Evolutionary conservation across 2,888 invertebrate genomes (phyloP).

Genomic region (Lithophane leautieri): DNA sequence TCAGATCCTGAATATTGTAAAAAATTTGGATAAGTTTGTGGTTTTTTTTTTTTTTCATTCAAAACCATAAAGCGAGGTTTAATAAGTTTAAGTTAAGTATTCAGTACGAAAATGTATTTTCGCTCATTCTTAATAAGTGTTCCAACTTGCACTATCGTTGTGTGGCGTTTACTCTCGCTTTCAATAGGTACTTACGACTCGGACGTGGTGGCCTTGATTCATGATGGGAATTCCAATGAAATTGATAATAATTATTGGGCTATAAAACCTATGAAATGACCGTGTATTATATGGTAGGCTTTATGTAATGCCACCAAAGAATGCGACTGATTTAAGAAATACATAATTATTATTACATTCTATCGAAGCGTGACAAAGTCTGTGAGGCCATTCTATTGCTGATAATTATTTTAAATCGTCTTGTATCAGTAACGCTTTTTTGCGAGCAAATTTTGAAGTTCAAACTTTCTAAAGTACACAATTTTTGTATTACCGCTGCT

Average conservation of each 20-base stretch:
- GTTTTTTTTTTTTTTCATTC: background rate
- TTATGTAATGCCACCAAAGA: conserved; percentile 30
- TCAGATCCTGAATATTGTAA: too few relatives aligned
- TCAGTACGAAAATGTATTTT: background rate
- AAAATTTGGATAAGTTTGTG: too few relatives aligned
- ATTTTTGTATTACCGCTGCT: background rate
- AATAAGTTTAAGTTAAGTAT: background rate
- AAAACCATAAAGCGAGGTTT: background rate
- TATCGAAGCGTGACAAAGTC: background rate
- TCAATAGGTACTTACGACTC: conserved; percentile 3
- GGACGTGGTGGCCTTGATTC: conserved; percentile 39
- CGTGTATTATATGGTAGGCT: conserved; percentile 19
- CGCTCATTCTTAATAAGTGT: background rate
- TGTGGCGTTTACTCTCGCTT: conserved; percentile 17
- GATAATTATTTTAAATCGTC: background rate
- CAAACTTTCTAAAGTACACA: background rate
- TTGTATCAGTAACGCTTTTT: background rate
- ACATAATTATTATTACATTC: background rate
- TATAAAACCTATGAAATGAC: conserved; percentile 42
- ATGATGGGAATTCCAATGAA: conserved; percentile 44
- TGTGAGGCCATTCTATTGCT: background rate
- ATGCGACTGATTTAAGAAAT: conserved; percentile 24
- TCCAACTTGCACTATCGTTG: conserved; percentile 17
- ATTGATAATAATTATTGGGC: conserved; percentile 45
- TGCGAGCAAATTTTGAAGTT: background rate